A percentile compares a stretch with the other conserved stretches of the same genome.
These are phyloP conservation scores for Elephantulus edwardii DNA, from an alignment of 2,113 vertebrate species.

Conservation along the genomic window DNA sequence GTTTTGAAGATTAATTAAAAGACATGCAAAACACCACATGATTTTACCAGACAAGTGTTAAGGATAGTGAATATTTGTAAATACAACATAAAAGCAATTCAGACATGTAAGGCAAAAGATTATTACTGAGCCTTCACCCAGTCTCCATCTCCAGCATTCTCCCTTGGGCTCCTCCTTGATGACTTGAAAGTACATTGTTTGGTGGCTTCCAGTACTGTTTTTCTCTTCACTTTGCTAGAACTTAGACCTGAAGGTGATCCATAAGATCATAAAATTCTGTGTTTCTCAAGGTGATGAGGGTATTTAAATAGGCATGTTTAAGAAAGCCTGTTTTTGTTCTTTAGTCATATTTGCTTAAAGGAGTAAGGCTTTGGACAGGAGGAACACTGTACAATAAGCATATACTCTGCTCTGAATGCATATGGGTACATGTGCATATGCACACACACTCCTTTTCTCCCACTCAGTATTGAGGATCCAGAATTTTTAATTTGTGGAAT, in stretches of 20 bases:
- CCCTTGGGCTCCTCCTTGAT: background rate
- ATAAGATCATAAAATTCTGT: background rate
- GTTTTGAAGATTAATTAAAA: background rate
- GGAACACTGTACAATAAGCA: background rate
- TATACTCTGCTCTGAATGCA: background rate
- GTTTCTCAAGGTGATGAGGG: constrained; percentile 22
- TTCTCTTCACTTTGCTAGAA: constrained; percentile 42
- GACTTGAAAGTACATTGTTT: background rate
- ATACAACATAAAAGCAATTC: background rate
- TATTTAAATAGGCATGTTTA: background rate
- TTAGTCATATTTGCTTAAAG: constrained; percentile 1
- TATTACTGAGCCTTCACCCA: background rate
- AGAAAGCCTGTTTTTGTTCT: background rate
- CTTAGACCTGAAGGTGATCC: constrained; percentile 44
- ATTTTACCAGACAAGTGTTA: background rate
- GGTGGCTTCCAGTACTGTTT: background rate
- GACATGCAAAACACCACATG: constrained; percentile 24
- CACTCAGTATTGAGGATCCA: background rate
- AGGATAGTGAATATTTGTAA: constrained; percentile 5
- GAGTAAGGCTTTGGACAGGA: constrained; percentile 19
- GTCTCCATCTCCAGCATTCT: background rate
- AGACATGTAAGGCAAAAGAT: constrained; percentile 35
- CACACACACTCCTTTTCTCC: background rate
- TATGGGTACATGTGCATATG: background rate
- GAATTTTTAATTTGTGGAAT: background rate